These are phyloP conservation scores for Mylabris phalerata DNA, from an alignment of 1,140 invertebrate species.

Conservation along the genomic window DNA sequence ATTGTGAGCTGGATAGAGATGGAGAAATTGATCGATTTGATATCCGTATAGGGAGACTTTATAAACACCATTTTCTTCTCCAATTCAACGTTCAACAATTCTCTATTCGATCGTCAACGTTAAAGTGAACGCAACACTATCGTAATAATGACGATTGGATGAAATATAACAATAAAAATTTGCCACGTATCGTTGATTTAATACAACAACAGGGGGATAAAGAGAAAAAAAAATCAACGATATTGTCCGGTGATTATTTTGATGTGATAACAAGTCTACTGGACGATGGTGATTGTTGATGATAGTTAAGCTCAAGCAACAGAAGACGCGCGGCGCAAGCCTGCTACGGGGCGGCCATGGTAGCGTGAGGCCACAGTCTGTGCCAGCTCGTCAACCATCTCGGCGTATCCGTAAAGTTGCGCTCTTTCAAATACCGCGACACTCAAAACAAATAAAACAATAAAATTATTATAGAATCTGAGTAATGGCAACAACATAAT, in stretches of 20 bases:
- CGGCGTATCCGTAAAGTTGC: constrained; percentile 19
- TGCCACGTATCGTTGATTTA: too few species aligned
- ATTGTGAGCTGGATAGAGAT: too few species aligned
- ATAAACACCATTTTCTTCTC: too few species aligned
- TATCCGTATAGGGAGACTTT: too few species aligned
- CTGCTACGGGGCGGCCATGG: constrained; percentile 12
- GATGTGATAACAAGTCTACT: neutral
- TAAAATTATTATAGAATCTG: neutral
- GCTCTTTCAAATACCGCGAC: neutral
- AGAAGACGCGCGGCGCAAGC: constrained; percentile 22
- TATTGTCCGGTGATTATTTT: neutral
- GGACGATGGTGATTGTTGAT: neutral
- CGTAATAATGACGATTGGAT: too few species aligned
- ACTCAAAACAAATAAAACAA: neutral
- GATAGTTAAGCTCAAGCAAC: neutral
- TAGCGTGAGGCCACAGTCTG: constrained; percentile 24
- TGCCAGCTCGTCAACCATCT: constrained; percentile 26
- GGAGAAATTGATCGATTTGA: too few species aligned
- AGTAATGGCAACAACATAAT: neutral
- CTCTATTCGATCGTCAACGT: too few species aligned
- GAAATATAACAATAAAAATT: too few species aligned
- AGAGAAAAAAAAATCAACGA: neutral
- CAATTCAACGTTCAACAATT: too few species aligned
- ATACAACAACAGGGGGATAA: neutral
- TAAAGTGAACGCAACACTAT: too few species aligned